These are phyloP conservation scores for Lottia gigantea DNA, from an alignment of 2,888 invertebrate genomes.

Conservation along the genomic window DNA sequence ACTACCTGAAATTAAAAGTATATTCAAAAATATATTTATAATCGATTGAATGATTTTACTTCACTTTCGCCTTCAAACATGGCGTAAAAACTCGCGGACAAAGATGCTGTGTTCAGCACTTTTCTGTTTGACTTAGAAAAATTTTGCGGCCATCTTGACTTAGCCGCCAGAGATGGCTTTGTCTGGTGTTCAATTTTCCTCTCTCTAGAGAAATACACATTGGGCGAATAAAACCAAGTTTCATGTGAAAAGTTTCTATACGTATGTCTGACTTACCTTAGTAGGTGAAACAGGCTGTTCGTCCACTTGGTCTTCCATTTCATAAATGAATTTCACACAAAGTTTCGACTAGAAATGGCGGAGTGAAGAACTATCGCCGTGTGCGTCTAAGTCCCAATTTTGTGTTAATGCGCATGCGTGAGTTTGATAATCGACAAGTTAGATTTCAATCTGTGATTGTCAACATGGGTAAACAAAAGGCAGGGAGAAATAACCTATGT, in stretches of 20 bases:
- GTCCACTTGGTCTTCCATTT: conserved; percentile 37
- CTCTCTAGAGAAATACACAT: conserved; percentile 3
- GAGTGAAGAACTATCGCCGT: conserved; percentile 35
- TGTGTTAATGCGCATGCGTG: conserved; percentile 50
- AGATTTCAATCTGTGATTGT: no score
- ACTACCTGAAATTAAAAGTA: conserved; percentile 30
- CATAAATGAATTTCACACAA: conserved; percentile 27
- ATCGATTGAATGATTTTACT: background rate
- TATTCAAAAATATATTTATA: conserved; percentile 10
- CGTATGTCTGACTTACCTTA: conserved; percentile 34
- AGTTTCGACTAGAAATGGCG: conserved; percentile 31
- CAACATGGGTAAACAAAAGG: no score
- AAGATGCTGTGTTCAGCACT: conserved; percentile 28
- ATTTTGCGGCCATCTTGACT: conserved; percentile 62
- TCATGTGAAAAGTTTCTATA: conserved; percentile 22
- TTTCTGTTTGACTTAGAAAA: conserved; percentile 54
- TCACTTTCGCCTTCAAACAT: background rate
- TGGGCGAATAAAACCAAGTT: background rate
- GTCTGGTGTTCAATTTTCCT: conserved; percentile 18
- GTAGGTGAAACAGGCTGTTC: conserved; percentile 27
- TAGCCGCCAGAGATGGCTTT: conserved; percentile 42
- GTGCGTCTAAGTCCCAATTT: conserved; percentile 56
- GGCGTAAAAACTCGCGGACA: conserved; percentile 16
- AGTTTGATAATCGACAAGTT: conserved; percentile 3
- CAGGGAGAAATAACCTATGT: no score